A percentile compares a stretch with the other conserved stretches of the same genome.
Evolutionary conservation across 2,888 invertebrate species (phyloP).

Genomic region (Myopa tessellatipennis): DNA sequence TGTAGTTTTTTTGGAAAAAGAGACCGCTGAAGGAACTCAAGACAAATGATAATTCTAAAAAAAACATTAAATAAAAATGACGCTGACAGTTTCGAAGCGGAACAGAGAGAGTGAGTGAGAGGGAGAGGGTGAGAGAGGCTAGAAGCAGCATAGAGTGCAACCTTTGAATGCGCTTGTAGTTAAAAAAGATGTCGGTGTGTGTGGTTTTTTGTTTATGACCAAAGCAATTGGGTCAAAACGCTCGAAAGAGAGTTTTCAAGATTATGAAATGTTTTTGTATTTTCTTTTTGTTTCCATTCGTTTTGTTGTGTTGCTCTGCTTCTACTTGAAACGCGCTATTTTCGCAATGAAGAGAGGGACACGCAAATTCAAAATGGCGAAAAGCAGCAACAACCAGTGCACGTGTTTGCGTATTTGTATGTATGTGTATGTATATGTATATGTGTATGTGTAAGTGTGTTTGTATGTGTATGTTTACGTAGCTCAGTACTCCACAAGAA

Average conservation of each 20-base stretch:
- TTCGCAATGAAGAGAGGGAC: neutral
- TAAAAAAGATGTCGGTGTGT: neutral
- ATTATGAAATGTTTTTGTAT: neutral
- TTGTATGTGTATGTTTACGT: neutral
- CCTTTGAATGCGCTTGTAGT: neutral
- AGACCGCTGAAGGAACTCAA: no score
- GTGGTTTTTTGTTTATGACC: conserved; percentile 15
- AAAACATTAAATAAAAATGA: no score
- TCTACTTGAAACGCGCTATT: neutral
- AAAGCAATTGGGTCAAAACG: conserved; percentile 21
- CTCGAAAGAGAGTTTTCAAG: neutral
- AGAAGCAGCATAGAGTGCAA: neutral
- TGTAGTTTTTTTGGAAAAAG: no score
- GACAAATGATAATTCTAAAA: no score
- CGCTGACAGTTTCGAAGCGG: neutral
- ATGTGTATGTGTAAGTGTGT: neutral
- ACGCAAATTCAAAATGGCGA: neutral
- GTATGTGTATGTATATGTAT: neutral
- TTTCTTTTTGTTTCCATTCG: neutral
- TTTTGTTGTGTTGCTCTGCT: neutral
- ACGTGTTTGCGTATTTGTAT: neutral
- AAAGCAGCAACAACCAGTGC: neutral
- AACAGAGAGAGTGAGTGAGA: neutral
- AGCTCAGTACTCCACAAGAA: neutral
- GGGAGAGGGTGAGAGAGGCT: neutral